Conservation (phyloP, 2,113 vertebrate genomes). For the Myrmophylax atrothorax region DNA sequence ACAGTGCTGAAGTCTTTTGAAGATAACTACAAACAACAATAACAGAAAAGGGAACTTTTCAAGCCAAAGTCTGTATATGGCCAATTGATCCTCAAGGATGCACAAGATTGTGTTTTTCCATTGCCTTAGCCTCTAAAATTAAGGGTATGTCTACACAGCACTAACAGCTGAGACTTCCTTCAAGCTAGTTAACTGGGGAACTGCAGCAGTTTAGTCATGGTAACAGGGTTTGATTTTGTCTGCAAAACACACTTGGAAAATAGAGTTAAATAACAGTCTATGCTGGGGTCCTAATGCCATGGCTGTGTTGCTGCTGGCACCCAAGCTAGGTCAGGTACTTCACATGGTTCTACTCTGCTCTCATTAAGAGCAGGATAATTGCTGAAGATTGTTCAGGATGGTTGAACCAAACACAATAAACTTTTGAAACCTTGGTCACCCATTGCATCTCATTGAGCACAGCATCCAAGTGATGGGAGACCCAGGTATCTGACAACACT, state of each 20-base stretch:
- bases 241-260: neutral
- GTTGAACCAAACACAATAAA: neutral
- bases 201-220: neutral
- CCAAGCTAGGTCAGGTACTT: neutral
- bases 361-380: neutral
- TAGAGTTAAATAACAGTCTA: neutral
- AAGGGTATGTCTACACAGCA: neutral
- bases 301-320: neutral
- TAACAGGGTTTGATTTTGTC: neutral
- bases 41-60: slow-evolving; percentile 12
- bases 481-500: neutral
- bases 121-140: slow-evolving; percentile 36
- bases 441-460: neutral
- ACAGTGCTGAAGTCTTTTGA: neutral
- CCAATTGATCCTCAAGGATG: neutral
- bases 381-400: neutral
- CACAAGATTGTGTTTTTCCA: neutral
- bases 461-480: neutral
- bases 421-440: neutral
- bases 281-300: neutral
- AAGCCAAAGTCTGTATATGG: slow-evolving; percentile 43
- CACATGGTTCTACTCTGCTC: neutral
- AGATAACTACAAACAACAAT: neutral
- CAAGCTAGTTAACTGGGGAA: neutral
- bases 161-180: neutral